phyloP scores from a whole-genome alignment of 1,140 invertebrate genomes.

The Neomicropteryx cornuta region DNA sequence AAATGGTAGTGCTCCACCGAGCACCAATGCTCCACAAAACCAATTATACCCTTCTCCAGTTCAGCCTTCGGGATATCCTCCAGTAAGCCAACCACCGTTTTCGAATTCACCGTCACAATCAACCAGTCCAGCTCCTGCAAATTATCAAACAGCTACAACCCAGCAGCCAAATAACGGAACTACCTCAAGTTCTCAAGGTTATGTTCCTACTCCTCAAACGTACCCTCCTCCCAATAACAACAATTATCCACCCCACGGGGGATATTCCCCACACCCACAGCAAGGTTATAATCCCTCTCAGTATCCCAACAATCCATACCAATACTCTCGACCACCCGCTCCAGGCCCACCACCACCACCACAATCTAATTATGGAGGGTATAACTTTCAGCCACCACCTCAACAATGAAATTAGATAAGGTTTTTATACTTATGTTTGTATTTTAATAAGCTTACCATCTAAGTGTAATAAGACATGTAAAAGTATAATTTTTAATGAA shows the following conservation, averaged over 20 bases:
- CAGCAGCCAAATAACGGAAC: slow-evolving; percentile 24
- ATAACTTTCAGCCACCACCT: slow-evolving; percentile 37
- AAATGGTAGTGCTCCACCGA: slow-evolving; percentile 27
- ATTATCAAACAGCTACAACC: slow-evolving; percentile 10
- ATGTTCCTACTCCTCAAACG: slow-evolving; percentile 24
- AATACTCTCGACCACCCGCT: slow-evolving; percentile 34
- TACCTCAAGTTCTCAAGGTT: slow-evolving; percentile 14
- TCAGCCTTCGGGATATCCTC: slow-evolving; percentile 32
- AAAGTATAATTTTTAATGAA: slow-evolving; percentile 1
- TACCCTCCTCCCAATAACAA: slow-evolving; percentile 32
- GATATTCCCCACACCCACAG: slow-evolving; percentile 36
- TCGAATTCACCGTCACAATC: slow-evolving; percentile 40
- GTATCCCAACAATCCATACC: slow-evolving; percentile 35
- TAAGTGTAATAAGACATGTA: slow-evolving; percentile 1
- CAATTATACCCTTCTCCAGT: slow-evolving; percentile 33
- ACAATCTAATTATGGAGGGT: slow-evolving; percentile 33
- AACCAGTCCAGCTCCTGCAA: slow-evolving; percentile 28
- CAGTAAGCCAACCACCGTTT: slow-evolving; percentile 34
- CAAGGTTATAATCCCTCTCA: slow-evolving; percentile 36
- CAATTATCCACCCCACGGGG: slow-evolving; percentile 30
- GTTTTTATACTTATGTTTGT: slow-evolving; percentile 8
- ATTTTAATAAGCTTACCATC: slow-evolving; percentile 3
- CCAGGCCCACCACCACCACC: slow-evolving; percentile 36
- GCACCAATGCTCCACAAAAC: slow-evolving; percentile 23
- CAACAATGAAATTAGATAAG: slow-evolving; percentile 31